Evolutionary conservation across 1,140 invertebrate species (phyloP), one percentile per base, ranked within the genome.

Genomic region (Lordiphosa stackelbergi): DNA sequence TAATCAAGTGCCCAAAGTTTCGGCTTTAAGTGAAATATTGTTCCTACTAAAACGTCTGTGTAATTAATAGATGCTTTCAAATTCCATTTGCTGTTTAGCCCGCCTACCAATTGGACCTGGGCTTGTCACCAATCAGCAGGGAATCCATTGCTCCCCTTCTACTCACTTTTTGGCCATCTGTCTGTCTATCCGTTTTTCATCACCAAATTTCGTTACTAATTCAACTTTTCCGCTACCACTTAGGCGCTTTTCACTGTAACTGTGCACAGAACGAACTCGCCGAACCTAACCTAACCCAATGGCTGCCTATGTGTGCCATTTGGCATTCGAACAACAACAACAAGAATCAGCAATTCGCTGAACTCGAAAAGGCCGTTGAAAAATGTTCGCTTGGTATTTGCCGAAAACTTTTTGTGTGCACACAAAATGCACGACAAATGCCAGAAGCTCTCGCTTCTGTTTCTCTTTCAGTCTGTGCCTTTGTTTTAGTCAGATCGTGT

Each of bases 401-500:
- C 61, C 53, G 61, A 75, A 77, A 77, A 69, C 61, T 57, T 69
- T 69, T 59, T 69, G 64, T 69, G 66, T 56, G 56, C 65, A 69
- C 64, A 74, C 69, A 74, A 59, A 69, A 70, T 59, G 72, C 48
- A 69, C 56, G 66, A 69, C 64, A 69, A 69, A 69, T 69, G 66
- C 56, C 65, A 54, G 66, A 68, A 68, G 64, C 66, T 69, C 51
- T 48, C 40, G 63, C 10, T 8, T 3, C 13, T 2, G 36, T 13
- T 3, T 9, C 22, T 5, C 11, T 10, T 22, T 11, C 38, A 24
- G 31, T 51, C 58, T 61, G 60, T 71, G 48, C 31, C 53, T 78
- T 78, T 78, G 74, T 78, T 78, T 63, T 60, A 74, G 70, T 57
- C 75, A 66, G 70, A 60, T 74, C 66, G 75, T 70, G 73, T 58